Conservation (phyloP, 2,888 invertebrate genomes). For the Phlogophora meticulosa region DNA sequence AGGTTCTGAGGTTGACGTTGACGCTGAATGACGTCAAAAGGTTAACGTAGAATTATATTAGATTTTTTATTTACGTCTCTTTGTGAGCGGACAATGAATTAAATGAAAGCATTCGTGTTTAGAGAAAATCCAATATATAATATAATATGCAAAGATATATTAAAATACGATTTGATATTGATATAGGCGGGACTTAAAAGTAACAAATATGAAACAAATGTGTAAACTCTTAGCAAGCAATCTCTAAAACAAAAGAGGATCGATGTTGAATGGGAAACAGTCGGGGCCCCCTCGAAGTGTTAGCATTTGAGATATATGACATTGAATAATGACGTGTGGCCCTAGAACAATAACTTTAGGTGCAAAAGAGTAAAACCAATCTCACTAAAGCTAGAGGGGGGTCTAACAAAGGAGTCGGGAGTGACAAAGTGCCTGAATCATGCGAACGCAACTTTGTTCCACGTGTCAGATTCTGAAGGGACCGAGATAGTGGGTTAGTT, state of each 20-base stretch:
- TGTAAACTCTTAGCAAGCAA: slow-evolving; percentile 14
- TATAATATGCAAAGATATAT: not conserved
- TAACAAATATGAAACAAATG: slow-evolving; percentile 7
- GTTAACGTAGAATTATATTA: slow-evolving; percentile 3
- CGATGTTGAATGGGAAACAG: slow-evolving; percentile 82
- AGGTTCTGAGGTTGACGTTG: slow-evolving; percentile 8
- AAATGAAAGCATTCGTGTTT: not conserved
- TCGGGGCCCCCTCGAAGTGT: slow-evolving; percentile 81
- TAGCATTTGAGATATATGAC: slow-evolving; percentile 84
- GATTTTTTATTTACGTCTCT: not conserved
- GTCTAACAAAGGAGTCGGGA: slow-evolving; percentile 75
- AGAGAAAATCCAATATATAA: not conserved
- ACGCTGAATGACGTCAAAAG: slow-evolving; percentile 8
- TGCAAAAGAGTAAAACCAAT: slow-evolving; percentile 87
- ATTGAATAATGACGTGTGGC: slow-evolving; percentile 86
- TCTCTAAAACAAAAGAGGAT: slow-evolving; percentile 69
- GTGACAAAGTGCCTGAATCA: slow-evolving; percentile 71
- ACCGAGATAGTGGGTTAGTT: slow-evolving; percentile 57
- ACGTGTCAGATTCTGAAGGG: slow-evolving; percentile 61
- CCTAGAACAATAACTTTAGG: slow-evolving; percentile 88
- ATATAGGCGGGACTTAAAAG: not conserved
- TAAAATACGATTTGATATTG: not conserved
- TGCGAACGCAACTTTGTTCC: slow-evolving; percentile 66
- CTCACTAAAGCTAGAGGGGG: slow-evolving; percentile 80
- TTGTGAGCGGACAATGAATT: not conserved